Evolutionary conservation across 2,797 vertebrate species (phyloP).

Genomic region (Luscinia luscinia): DNA sequence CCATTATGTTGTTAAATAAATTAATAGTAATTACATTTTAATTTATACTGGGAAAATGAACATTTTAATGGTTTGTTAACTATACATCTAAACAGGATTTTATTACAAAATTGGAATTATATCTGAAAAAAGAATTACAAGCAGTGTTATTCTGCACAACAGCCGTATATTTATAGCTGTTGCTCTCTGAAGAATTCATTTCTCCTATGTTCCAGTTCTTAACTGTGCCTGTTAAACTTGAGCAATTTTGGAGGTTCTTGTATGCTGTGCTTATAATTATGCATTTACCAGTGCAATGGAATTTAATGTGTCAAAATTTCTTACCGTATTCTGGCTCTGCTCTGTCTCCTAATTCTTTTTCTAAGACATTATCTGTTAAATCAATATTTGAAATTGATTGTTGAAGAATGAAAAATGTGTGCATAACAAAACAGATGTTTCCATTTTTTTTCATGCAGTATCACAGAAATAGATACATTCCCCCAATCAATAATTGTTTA

Average conservation of each 20-base stretch:
- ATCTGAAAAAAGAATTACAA: conserved; percentile 43
- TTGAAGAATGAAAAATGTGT: conserved; percentile 28
- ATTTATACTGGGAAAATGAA: background rate
- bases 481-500: background rate
- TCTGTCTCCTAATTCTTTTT: conserved; percentile 76
- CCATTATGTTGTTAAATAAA: background rate
- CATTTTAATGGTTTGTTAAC: background rate
- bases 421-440: conserved; percentile 4
- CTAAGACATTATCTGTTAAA: conserved; percentile 76
- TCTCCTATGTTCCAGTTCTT: conserved; percentile 5
- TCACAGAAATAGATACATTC: background rate
- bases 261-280: background rate
- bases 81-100: background rate
- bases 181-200: background rate
- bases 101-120: background rate
- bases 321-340: conserved; percentile 67
- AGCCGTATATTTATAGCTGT: background rate
- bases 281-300: background rate
- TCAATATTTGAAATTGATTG: conserved; percentile 60
- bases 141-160: background rate
- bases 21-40: background rate
- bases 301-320: conserved; percentile 45
- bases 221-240: background rate
- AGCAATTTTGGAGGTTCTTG: background rate
- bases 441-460: conserved; percentile 16